Percentiles rank a stretch among this genome's conserved stretches.
Evolutionary conservation across 2,113 vertebrate species (phyloP).

Genomic region (Laterallus jamaicensis): DNA sequence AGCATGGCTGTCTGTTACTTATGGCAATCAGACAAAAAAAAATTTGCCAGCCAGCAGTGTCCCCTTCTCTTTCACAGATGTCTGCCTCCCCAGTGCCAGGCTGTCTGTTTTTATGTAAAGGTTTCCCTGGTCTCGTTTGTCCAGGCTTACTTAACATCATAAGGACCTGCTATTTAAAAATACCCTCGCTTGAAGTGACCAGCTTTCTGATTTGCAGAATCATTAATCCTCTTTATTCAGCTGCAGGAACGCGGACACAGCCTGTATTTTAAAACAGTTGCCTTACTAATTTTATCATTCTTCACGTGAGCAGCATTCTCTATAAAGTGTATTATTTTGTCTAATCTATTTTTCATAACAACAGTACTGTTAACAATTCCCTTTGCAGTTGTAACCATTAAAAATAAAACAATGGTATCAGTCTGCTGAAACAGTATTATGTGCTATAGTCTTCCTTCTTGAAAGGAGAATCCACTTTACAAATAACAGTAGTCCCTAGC

Average conservation of each 20-base stretch:
- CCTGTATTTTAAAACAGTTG: neutral
- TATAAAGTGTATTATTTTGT: neutral
- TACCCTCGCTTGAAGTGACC: neutral
- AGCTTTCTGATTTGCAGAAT: neutral
- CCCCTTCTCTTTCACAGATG: neutral
- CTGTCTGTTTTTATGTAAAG: neutral
- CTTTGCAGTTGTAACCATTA: neutral
- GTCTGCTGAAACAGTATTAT: neutral
- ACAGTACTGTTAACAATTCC: neutral
- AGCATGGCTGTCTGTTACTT: neutral
- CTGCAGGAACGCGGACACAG: neutral
- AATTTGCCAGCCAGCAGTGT: neutral
- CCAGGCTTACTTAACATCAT: neutral
- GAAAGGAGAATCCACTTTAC: neutral
- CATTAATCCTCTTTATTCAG: neutral
- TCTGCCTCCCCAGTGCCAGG: neutral
- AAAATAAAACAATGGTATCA: neutral
- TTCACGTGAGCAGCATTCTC: accelerated
- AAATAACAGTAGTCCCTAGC: neutral
- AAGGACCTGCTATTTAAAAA: neutral
- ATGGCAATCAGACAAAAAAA: neutral
- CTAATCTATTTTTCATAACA: neutral
- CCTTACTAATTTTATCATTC: neutral
- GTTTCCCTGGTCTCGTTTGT: neutral
- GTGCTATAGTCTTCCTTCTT: neutral